A percentile compares a stretch with the other conserved stretches of the same genome.
phyloP scores from a whole-genome alignment of 2,888 invertebrate genomes.

The Meandrusa payeni region DNA sequence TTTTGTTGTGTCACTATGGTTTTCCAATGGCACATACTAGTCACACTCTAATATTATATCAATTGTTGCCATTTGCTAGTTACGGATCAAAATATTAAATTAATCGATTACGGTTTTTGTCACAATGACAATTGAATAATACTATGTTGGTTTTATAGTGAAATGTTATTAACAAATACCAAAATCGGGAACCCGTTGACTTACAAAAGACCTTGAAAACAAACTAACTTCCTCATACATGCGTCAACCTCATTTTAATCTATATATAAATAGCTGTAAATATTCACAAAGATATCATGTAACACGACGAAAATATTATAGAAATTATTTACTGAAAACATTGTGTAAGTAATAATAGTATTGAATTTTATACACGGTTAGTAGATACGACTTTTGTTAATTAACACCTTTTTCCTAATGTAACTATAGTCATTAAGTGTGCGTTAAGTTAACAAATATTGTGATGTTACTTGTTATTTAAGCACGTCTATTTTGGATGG shows the following conservation, averaged over 20 bases:
- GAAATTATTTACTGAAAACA: conserved; percentile 34
- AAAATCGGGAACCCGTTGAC: too few species aligned
- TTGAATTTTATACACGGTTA: conserved; percentile 60
- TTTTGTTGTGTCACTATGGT: too few species aligned
- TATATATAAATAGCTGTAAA: conserved; percentile 29
- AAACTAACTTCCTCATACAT: background rate
- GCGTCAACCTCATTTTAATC: background rate
- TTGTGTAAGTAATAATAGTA: conserved; percentile 49
- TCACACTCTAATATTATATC: too few species aligned
- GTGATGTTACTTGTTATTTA: conserved; percentile 45
- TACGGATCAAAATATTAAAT: too few species aligned
- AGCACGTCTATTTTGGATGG: too few species aligned
- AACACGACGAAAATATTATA: conserved; percentile 25
- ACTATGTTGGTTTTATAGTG: too few species aligned
- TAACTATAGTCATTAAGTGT: conserved; percentile 21
- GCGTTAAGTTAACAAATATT: conserved; percentile 32
- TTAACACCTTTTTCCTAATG: conserved; percentile 30
- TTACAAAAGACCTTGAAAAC: too few species aligned
- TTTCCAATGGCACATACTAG: too few species aligned
- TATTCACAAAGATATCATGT: conserved; percentile 29
- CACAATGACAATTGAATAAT: too few species aligned
- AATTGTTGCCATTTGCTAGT: too few species aligned
- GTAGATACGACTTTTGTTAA: conserved; percentile 29
- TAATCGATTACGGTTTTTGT: too few species aligned
- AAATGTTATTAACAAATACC: too few species aligned